Evolutionary conservation across 2,113 vertebrate species (phyloP), one percentile per base, ranked within the genome.

Genomic region (Corydoras maculifer): DNA sequence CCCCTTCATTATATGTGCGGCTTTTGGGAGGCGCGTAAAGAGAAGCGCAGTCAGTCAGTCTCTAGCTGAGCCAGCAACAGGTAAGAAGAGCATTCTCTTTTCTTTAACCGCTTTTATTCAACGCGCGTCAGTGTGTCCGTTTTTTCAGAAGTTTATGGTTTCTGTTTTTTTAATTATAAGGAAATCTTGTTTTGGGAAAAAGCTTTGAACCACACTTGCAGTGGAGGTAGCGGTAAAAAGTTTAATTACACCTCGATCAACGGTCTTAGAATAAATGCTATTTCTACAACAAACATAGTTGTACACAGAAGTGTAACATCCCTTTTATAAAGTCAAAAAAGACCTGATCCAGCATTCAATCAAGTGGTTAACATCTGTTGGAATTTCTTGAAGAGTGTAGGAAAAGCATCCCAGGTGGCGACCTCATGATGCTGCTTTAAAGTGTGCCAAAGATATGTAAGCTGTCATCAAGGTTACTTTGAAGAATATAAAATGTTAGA

Each of bases 41-140:
- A 58, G 13, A 9, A 43, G 57, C 57, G 12, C 32, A 55, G 14
- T 43, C 35, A 3, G 32, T 69, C 58, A 69, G 57, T 60, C 5
- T 31, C 43, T 51, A 15, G 49, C 15, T 8, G 43, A 15, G 8
- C 57, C 18, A 30, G 68, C 68, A 69, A 69, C 68, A 69, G 68
- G 68, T 69, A 69, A 69, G 68, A 69, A 13, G 57, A 4, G 31
- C 3, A 15, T 7, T 14, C n/a, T n/a, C 30, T 69, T 48, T 30
- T 15, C 25, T 25, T 25, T 25, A 25, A 25, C 18, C 18, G 18
- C 18, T 25, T 25, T 25, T 25, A 1, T 1, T 2, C 18, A 25
- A 25, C 18, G 18, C 18, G 18, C 18, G 18, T 25, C 18, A 25
- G 18, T 25, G 18, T 25, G 18, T 25, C 18, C 18, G 43, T 10